phyloP scores from a whole-genome alignment of 2,113 vertebrate species.

The Pseudois nayaur region DNA sequence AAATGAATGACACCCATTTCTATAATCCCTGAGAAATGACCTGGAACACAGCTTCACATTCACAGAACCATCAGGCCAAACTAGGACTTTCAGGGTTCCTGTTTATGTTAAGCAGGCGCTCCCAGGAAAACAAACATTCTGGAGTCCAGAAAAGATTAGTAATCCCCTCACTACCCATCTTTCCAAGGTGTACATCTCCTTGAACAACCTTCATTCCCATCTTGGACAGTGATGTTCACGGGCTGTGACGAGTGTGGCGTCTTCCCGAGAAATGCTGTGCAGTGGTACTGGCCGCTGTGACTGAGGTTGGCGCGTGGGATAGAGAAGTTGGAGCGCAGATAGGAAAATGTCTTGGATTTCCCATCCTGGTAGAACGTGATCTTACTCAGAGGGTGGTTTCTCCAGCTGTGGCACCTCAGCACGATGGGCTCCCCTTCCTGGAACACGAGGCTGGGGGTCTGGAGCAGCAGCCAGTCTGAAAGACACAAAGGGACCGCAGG shows the following conservation, averaged over 20 bases:
- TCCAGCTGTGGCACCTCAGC: constrained; percentile 58
- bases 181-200: neutral
- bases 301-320: constrained; percentile 22
- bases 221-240: constrained; percentile 52
- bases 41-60: neutral
- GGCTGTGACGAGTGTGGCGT: rapidly evolving
- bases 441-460: constrained; percentile 39
- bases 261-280: neutral
- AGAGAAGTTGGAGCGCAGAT: rapidly evolving
- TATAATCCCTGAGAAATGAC: neutral
- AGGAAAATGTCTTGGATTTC: neutral
- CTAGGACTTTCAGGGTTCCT: neutral
- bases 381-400: neutral
- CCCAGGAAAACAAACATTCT: neutral
- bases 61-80: neutral
- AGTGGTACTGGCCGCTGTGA: constrained; percentile 60
- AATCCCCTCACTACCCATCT: too few relatives aligned
- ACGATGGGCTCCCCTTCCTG: neutral
- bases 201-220: neutral
- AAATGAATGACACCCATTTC: neutral
- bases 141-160: neutral
- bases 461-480: constrained; percentile 67
- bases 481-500: neutral
- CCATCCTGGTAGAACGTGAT: constrained; percentile 39
- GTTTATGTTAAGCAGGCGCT: neutral